Base-by-base conservation (phyloP, 2,113 vertebrate species). In the Protobothrops flavoviridis region DNA sequence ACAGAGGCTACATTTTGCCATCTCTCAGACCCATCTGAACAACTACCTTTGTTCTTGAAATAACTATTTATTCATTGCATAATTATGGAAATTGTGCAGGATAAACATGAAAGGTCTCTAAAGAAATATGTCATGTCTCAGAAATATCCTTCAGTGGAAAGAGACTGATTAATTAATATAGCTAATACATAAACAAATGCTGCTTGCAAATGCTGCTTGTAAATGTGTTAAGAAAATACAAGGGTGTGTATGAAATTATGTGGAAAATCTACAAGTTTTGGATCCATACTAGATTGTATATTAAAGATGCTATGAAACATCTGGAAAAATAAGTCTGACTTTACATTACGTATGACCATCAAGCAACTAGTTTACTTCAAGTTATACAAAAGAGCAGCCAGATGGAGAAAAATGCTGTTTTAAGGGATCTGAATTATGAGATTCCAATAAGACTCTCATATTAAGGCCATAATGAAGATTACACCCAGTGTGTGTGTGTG, bases 111-210 rank as follows among this genome's bases (percentile, higher is more conserved):
- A 86, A 93, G 45, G 48, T 85, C n/a, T 56, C 92, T 45, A 87
- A 81, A 86, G 56, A 93, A 81, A 12, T 24, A 64, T 23, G 81
- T 11, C 17, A 45, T 39, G 74, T 90, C 92, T 93, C 87, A 43
- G 56, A 81, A 92, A 89, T 11, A 92, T n/a, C 50, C 39, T 81
- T 93, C 0, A 43, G 0, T 56, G 2, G n/a, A 90, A 15, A 26
- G 89, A 85, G 56, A 85, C 45, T 23, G 87, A 55, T 90, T 74
- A 50, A 43, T 74, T 57, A 91, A 88, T 57, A 91, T 23, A 23
- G 29, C 56, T 86, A 53, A 85, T 52, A 93, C 92, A 92, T 92
- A 92, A 94, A 89, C 87, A 89, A 94, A 86, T 11, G 48, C 10
- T 23, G n/a, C 74, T 86, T 86, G 24, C 26, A 33, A 94, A 55